A percentile compares a stretch with the other conserved stretches of the same genome.
Evolutionary conservation across 2,888 invertebrate genomes (phyloP).

Genomic region (Brenthis daphne): DNA sequence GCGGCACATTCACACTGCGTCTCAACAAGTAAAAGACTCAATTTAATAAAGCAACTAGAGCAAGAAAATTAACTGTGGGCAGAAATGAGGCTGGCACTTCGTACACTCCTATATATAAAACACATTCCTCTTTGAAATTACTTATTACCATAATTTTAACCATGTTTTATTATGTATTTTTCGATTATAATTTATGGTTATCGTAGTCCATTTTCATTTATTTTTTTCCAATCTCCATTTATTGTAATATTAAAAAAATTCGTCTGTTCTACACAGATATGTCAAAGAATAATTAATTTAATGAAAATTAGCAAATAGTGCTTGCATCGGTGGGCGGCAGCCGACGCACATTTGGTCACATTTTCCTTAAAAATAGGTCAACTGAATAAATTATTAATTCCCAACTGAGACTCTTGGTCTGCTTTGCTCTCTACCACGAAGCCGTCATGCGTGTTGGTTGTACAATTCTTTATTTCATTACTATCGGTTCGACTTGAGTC

Average conservation of each 20-base stretch:
- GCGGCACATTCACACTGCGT: slow-evolving; percentile 22
- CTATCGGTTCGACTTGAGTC: background rate
- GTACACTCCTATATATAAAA: background rate
- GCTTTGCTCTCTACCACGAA: background rate
- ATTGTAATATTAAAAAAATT: too few species aligned
- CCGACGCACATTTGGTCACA: background rate
- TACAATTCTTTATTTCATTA: background rate
- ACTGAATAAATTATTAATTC: slow-evolving; percentile 13
- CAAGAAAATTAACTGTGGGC: background rate
- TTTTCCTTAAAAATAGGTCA: slow-evolving; percentile 13
- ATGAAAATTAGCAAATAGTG: background rate
- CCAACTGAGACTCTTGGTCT: slow-evolving; percentile 5
- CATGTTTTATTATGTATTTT: too few species aligned
- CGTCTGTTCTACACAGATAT: too few species aligned
- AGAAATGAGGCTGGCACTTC: background rate
- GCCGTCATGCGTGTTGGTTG: background rate
- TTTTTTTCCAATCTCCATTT: too few species aligned
- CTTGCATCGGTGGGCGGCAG: background rate
- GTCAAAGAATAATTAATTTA: background rate
- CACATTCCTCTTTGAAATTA: too few species aligned
- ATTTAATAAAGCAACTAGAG: slow-evolving; percentile 5
- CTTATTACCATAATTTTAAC: too few species aligned
- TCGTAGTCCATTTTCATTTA: too few species aligned
- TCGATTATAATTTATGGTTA: too few species aligned
- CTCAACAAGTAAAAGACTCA: slow-evolving; percentile 16